phyloP scores from a whole-genome alignment of 2,888 invertebrate genomes.

The Eristalis intricaria region DNA sequence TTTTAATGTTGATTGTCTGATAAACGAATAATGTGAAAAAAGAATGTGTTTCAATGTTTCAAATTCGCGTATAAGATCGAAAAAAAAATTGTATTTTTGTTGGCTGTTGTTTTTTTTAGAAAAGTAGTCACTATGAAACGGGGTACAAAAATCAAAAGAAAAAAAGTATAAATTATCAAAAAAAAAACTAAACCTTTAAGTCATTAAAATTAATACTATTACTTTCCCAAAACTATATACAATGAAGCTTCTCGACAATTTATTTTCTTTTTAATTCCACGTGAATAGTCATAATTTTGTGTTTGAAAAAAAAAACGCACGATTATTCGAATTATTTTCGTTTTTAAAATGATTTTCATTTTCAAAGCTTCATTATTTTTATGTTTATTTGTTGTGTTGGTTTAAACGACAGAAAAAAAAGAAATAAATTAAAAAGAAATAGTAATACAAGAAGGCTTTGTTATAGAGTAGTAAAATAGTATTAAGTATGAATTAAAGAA shows the following conservation, averaged over 20 bases:
- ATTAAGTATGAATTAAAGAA: conserved; percentile 33
- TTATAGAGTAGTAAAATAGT: conserved; percentile 53
- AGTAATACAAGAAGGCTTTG: conserved; percentile 60
- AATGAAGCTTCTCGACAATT: conserved; percentile 53
- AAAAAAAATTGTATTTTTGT: conserved; percentile 9
- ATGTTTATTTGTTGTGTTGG: conserved; percentile 29
- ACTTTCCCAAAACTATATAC: conserved; percentile 70
- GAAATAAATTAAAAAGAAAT: conserved; percentile 28
- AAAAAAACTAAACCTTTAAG: conserved; percentile 26
- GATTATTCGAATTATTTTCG: neutral
- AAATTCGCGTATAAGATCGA: conserved; percentile 7
- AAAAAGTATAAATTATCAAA: conserved; percentile 21
- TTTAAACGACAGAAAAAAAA: conserved; percentile 20
- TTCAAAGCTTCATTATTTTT: conserved; percentile 65
- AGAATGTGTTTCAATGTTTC: conserved; percentile 37
- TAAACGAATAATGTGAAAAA: conserved; percentile 20
- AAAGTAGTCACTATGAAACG: conserved; percentile 61
- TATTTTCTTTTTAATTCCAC: neutral
- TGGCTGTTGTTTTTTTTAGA: conserved; percentile 32
- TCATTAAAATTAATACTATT: conserved; percentile 50
- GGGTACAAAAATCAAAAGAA: conserved; percentile 67
- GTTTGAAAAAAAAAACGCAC: neutral
- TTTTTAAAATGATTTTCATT: conserved; percentile 22
- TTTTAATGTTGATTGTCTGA: conserved; percentile 26
- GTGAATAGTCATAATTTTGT: neutral